Base-by-base conservation (phyloP, 1,140 invertebrate species). In the Manduca sexta region DNA sequence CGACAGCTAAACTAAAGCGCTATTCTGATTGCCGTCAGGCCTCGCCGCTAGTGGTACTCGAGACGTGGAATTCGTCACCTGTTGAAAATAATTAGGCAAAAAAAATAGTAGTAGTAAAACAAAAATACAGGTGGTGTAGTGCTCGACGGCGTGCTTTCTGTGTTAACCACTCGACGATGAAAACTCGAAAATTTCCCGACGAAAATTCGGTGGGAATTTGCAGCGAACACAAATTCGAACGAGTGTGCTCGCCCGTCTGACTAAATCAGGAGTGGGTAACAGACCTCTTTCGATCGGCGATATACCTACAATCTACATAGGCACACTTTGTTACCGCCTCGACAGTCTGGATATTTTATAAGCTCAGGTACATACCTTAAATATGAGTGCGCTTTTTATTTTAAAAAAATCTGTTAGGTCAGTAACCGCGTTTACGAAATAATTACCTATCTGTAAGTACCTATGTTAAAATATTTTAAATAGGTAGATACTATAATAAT, bases 21-120 rank as follows among this genome's bases (percentile, higher is more conserved):
- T 60, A 64, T 67, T 72, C 56, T 70, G 70, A 71, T 78, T 78
- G 61, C 66, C 64, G 64, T 62, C 64, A 69, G 65, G 77, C 69
- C 66, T 64, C 64, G 65, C 62, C 56, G 49, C 4, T 76, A 75
- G 73, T 70, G 70, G 74, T 72, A 53, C 81, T 84, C 58, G 69
- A 82, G 78, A 74, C 76, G 66, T 31, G 64, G 62, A 74, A 75
- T 81, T 81, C 81, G 81, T 84, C 81, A 84, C 81, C 81, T 84
- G 81, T 82, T 82, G 74, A 80, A 82, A 84, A 82, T 82, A 84
- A 82, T 82, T 82, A 82, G 78, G 70, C 76, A 84, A 82, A 84
- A 82, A 66, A 82, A 82, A 75, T 76, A 39, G 38, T 69, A 48
- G 69, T 61, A 66, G 56, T 69, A 77, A 77, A 81, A 84, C 76